phyloP scores from a whole-genome alignment of 2,888 invertebrate species.

The Dichetophora obliterata region DNA sequence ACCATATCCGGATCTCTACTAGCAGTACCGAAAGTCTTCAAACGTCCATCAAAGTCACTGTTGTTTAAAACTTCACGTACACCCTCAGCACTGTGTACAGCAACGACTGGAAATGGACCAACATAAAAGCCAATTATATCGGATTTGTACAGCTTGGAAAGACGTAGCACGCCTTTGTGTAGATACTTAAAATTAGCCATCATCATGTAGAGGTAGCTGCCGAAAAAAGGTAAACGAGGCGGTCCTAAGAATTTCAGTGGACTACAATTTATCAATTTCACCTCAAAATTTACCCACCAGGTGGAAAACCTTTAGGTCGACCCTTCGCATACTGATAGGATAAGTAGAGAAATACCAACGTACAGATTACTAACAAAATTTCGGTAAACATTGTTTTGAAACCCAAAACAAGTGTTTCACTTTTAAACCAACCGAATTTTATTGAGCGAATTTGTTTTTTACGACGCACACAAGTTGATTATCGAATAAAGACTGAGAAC shows the following conservation, averaged over 20 bases:
- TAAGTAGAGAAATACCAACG: slow-evolving; percentile 66
- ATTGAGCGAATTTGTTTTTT: no score
- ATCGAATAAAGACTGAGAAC: no score
- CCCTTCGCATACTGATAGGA: slow-evolving; percentile 68
- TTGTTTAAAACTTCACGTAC: slow-evolving; percentile 74
- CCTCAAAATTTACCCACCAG: slow-evolving; percentile 70
- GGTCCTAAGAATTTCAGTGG: slow-evolving; percentile 72
- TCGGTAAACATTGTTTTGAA: slow-evolving; percentile 60
- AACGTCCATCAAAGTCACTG: slow-evolving; percentile 76
- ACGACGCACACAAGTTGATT: no score
- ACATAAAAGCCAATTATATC: slow-evolving; percentile 74
- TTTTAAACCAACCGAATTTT: no score
- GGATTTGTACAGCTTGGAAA: slow-evolving; percentile 74
- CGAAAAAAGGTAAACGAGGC: slow-evolving; percentile 75
- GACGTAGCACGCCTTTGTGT: slow-evolving; percentile 71
- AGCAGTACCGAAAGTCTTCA: slow-evolving; percentile 70
- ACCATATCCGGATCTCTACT: slow-evolving; percentile 70
- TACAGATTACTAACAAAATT: slow-evolving; percentile 62
- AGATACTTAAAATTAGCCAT: slow-evolving; percentile 72
- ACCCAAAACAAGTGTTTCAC: no score
- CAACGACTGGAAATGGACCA: slow-evolving; percentile 71
- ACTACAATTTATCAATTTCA: not conserved
- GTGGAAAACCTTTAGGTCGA: slow-evolving; percentile 73
- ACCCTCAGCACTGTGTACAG: slow-evolving; percentile 72
- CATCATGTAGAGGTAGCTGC: slow-evolving; percentile 74